Base-by-base conservation (phyloP, 2,113 vertebrate genomes). In the Theristicus caerulescens region DNA sequence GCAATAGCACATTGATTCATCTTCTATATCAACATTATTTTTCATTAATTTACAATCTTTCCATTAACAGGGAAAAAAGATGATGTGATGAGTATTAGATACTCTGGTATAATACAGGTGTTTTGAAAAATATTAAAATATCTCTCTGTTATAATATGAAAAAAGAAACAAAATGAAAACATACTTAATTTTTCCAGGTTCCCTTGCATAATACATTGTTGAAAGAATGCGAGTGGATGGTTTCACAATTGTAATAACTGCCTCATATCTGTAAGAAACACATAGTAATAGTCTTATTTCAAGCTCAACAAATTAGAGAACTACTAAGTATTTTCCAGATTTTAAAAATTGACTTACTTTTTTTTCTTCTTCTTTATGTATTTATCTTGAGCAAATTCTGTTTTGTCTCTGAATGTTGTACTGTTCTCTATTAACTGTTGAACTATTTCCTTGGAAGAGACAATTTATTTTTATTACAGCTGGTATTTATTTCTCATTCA, bases 281-380 rank as follows among this genome's bases (percentile, higher is more conserved):
- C 57, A 94, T 0, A 87, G 32, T 2, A 66, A 91, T 6, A 61
- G 32, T 40, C 46, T 72, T 54, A 67, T 5, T 91, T 91, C 18
- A 44, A 93, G 85, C 52, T 78, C 62, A 90, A n/a, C 49, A 54
- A 58, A 25, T 40, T 44, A 44, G 18, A 20, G 9, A 82, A 32
- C 66, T 49, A 51, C 10, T 59, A 80, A 67, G 16, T 64, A 70
- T 55, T 91, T 46, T 69, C 36, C 59, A 71, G 40, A 71, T 64
- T 73, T 86, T 54, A 93, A 90, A 90, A 69, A 62, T 58, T 12
- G 46, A 98, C 99, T 99, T 98, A 99, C 99, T 99, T 99, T 96
- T 99, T 99, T 92, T 99, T 99, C 98, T 99, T 99, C 98, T 99
- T 99, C 98, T 99, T 99, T 95, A 99, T 99, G 98, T 99, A 99